A percentile compares a stretch with the other conserved stretches of the same genome.
Conservation (phyloP, 2,888 invertebrate species). For the Diarsia mendica region DNA sequence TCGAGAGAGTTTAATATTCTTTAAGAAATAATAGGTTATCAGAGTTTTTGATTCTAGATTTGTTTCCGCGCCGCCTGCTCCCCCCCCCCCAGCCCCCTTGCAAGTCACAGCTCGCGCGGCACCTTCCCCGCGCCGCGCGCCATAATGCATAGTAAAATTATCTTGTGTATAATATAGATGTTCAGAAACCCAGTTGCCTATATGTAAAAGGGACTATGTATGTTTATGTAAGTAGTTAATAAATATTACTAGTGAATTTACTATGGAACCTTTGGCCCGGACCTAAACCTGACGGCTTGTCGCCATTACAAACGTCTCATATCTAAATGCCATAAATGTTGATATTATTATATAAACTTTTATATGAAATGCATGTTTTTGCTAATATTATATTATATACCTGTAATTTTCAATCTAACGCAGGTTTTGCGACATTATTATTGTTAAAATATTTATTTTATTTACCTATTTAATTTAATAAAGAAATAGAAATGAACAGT, state of each 20-base stretch:
- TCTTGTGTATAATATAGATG: conserved; percentile 13
- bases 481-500: conserved; percentile 16
- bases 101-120: no score
- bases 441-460: conserved; percentile 32
- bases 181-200: conserved; percentile 30
- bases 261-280: conserved; percentile 32
- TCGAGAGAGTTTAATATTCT: conserved; percentile 39
- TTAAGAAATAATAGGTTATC: conserved; percentile 36
- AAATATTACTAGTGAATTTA: conserved; percentile 29
- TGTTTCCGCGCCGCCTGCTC: no score
- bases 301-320: conserved; percentile 35
- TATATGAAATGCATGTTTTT: conserved; percentile 56
- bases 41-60: conserved; percentile 39
- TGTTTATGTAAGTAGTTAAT: conserved; percentile 8
- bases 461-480: no score
- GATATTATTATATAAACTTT: conserved; percentile 65
- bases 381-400: conserved; percentile 43
- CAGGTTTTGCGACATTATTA: conserved; percentile 51
- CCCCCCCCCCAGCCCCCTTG: no score
- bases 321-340: conserved; percentile 63
- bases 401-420: conserved; percentile 34
- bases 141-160: conserved; percentile 27
- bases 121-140: no score
- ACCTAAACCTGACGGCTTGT: conserved; percentile 11
- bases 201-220: conserved; percentile 18